These are phyloP conservation scores for Drosophila prosaltans DNA, from an alignment of 1,140 invertebrate genomes.

Conservation along the genomic window DNA sequence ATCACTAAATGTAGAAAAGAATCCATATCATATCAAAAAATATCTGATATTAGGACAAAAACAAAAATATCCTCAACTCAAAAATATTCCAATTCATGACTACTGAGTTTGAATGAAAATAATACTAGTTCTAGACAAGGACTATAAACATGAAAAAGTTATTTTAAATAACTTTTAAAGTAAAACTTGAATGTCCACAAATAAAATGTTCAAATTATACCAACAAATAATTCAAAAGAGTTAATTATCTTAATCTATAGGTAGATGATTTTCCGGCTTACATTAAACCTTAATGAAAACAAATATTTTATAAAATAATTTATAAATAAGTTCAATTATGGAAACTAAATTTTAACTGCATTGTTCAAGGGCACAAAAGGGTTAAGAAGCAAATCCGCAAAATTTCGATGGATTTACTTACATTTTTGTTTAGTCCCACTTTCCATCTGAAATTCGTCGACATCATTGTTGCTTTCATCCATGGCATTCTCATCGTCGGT, in stretches of 20 bases:
- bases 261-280: not conserved
- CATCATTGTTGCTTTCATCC: slow-evolving; percentile 32
- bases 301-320: not conserved
- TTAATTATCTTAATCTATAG: too few relatives aligned
- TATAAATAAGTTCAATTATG: not conserved
- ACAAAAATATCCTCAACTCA: not conserved
- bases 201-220: too few relatives aligned
- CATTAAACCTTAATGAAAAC: not conserved
- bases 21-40: not conserved
- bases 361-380: not conserved
- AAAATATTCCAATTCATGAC: not conserved
- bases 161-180: too few relatives aligned
- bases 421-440: slow-evolving; percentile 17
- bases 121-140: too few relatives aligned
- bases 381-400: not conserved
- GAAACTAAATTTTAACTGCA: not conserved
- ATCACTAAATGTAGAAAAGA: not conserved
- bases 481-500: slow-evolving; percentile 53
- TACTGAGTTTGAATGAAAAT: not conserved
- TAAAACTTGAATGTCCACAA: too few relatives aligned
- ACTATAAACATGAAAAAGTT: too few relatives aligned
- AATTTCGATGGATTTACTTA: slow-evolving; percentile 2
- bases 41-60: not conserved
- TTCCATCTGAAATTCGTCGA: slow-evolving; percentile 8
- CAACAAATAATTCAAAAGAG: too few relatives aligned